Conservation (phyloP, 2,888 invertebrate species). For the Pogonocherus hispidulus region DNA sequence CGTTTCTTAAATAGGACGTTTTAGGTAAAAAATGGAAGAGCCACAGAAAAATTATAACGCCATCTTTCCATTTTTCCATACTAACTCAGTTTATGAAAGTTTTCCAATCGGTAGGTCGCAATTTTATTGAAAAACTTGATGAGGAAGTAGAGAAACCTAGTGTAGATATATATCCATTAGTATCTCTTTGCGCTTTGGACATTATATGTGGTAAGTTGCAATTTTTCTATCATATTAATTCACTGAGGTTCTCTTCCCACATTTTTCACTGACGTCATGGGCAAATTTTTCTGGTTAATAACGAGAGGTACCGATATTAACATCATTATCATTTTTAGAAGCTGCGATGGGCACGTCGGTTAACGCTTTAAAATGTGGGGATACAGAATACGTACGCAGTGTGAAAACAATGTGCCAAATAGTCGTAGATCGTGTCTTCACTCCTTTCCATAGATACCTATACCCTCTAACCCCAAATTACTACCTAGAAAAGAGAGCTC, state of each 20-base stretch:
- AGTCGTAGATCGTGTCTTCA: constrained; percentile 55
- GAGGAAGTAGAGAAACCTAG: constrained; percentile 63
- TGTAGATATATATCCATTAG: constrained; percentile 75
- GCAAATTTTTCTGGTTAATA: too few species aligned
- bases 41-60: constrained; percentile 80
- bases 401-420: constrained; percentile 72
- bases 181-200: constrained; percentile 75
- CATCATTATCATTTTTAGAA: constrained; percentile 75
- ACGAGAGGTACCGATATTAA: too few species aligned
- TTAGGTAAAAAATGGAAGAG: constrained; percentile 75
- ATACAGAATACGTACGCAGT: constrained; percentile 82
- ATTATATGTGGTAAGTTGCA: constrained; percentile 73
- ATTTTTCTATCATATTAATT: too few species aligned
- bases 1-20: constrained; percentile 37
- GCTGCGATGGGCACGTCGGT: constrained; percentile 87
- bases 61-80: constrained; percentile 84
- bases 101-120: constrained; percentile 75
- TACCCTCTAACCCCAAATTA: constrained; percentile 74
- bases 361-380: constrained; percentile 78
- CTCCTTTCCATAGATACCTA: constrained; percentile 67
- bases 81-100: constrained; percentile 79
- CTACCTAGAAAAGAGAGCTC: constrained; percentile 66
- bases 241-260: too few species aligned
- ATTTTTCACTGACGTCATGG: too few species aligned
- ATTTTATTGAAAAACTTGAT: constrained; percentile 72